phyloP scores from a whole-genome alignment of 2,888 invertebrate species.

The Elgonia sp. region DNA sequence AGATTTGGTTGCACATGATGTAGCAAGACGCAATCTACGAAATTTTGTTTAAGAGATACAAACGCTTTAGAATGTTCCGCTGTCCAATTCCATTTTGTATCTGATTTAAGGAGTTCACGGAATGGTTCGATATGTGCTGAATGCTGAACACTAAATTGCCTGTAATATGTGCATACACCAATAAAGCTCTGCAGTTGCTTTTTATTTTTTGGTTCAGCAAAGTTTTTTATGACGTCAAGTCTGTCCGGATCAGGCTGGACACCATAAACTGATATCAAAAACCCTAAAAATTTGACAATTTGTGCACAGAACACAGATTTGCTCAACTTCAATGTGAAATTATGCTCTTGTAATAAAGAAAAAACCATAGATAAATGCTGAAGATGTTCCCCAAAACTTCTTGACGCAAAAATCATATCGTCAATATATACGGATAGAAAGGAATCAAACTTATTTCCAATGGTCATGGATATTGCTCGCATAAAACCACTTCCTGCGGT shows the following conservation, averaged over 20 bases:
- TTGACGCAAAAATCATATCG: slow-evolving; percentile 80
- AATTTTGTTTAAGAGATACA: slow-evolving; percentile 38
- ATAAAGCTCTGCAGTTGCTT: slow-evolving; percentile 79
- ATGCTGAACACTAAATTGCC: slow-evolving; percentile 68
- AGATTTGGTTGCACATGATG: slow-evolving; percentile 9
- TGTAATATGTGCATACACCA: slow-evolving; percentile 75
- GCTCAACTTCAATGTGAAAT: slow-evolving; percentile 71
- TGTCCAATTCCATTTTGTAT: slow-evolving; percentile 43
- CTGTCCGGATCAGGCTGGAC: slow-evolving; percentile 68
- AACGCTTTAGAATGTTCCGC: slow-evolving; percentile 25
- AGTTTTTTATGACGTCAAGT: slow-evolving; percentile 77
- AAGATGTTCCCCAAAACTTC: slow-evolving; percentile 76
- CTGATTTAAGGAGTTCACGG: slow-evolving; percentile 65
- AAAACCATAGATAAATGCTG: slow-evolving; percentile 74
- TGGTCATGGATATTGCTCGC: slow-evolving; percentile 77
- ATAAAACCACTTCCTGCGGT: too few relatives aligned
- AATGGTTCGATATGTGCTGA: slow-evolving; percentile 51
- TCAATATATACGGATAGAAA: slow-evolving; percentile 80
- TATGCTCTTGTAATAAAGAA: slow-evolving; percentile 67
- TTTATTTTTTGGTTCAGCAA: slow-evolving; percentile 78
- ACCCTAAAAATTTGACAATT: slow-evolving; percentile 66
- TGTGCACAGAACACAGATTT: slow-evolving; percentile 78
- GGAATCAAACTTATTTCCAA: slow-evolving; percentile 77
- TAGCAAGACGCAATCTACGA: slow-evolving; percentile 19
- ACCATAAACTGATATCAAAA: slow-evolving; percentile 55